Percentiles rank a stretch among this genome's conserved stretches.
Evolutionary conservation across 2,888 invertebrate species (phyloP).

Genomic region (Andrena dorsata): DNA sequence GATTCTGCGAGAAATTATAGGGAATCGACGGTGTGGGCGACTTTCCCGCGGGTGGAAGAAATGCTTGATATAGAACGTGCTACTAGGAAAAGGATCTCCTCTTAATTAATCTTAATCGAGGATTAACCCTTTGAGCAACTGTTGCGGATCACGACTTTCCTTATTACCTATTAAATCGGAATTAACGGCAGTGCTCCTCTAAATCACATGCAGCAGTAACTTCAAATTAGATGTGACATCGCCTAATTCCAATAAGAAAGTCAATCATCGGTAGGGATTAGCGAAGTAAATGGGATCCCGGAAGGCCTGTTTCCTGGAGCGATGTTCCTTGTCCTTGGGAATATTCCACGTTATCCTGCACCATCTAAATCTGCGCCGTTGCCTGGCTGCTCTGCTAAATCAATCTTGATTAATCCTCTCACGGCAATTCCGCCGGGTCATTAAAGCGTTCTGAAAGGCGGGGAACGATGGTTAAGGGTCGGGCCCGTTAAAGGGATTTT

Average conservation of each 20-base stretch:
- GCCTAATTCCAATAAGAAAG: conserved; percentile 5
- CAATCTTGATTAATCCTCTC: conserved; percentile 75
- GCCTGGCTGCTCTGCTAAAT: conserved; percentile 59
- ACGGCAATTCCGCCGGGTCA: conserved; percentile 60
- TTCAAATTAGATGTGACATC: not conserved
- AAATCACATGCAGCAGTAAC: not conserved
- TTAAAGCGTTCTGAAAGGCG: conserved; percentile 53
- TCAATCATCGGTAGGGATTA: conserved; percentile 13
- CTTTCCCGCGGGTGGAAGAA: not conserved
- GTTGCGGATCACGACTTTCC: too few relatives aligned
- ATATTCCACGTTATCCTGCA: conserved; percentile 16
- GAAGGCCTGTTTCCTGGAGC: conserved; percentile 15
- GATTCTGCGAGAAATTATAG: conserved; percentile 44
- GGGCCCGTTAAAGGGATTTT: conserved; percentile 54
- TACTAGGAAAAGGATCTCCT: too few relatives aligned
- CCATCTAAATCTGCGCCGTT: conserved; percentile 22
- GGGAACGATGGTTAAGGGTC: conserved; percentile 32
- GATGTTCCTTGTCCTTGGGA: conserved; percentile 44
- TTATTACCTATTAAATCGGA: too few relatives aligned
- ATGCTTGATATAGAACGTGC: too few relatives aligned
- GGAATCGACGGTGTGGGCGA: conserved; percentile 17
- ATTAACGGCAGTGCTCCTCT: not conserved
- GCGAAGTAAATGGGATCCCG: not conserved
- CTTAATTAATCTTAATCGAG: too few relatives aligned
- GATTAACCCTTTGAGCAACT: too few relatives aligned